phyloP scores from a whole-genome alignment of 1,140 invertebrate genomes.

The Cardiocondyla obscurior region DNA sequence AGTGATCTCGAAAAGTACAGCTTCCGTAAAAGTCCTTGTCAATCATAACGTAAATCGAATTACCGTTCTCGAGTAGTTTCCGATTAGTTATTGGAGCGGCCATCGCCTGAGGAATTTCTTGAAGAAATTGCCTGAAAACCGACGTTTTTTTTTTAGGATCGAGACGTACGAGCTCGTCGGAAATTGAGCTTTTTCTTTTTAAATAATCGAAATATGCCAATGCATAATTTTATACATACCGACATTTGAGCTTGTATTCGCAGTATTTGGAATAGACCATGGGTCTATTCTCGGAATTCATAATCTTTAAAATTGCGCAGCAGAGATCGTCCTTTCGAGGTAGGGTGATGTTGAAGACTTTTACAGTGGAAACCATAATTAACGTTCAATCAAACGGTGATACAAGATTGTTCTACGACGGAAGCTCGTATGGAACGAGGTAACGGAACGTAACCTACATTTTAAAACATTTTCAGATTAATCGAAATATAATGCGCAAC shows the following conservation, averaged over 20 bases:
- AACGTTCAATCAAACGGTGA: neutral
- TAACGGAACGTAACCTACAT: neutral
- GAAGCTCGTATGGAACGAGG: neutral
- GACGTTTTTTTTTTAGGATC: neutral
- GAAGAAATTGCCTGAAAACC: constrained; percentile 70
- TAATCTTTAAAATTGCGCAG: constrained; percentile 65
- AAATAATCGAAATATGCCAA: neutral
- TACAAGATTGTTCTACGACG: neutral
- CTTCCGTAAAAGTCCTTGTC: constrained; percentile 54
- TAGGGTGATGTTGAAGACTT: constrained; percentile 36
- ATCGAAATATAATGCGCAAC: neutral
- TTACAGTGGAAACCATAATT: constrained; percentile 9
- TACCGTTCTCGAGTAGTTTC: constrained; percentile 43
- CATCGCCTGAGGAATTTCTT: constrained; percentile 63
- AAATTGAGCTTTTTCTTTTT: neutral
- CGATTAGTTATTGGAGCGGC: constrained; percentile 64
- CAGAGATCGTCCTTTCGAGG: constrained; percentile 55
- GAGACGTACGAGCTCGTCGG: neutral
- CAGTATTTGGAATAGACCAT: constrained; percentile 65
- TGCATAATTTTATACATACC: constrained; percentile 52
- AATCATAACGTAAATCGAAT: constrained; percentile 63
- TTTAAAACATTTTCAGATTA: neutral
- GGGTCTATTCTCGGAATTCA: constrained; percentile 46
- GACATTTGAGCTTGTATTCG: constrained; percentile 71
- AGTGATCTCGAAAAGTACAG: constrained; percentile 60